Evolutionary conservation across 2,797 vertebrate species (phyloP).

Genomic region (Cottoperca gobio): DNA sequence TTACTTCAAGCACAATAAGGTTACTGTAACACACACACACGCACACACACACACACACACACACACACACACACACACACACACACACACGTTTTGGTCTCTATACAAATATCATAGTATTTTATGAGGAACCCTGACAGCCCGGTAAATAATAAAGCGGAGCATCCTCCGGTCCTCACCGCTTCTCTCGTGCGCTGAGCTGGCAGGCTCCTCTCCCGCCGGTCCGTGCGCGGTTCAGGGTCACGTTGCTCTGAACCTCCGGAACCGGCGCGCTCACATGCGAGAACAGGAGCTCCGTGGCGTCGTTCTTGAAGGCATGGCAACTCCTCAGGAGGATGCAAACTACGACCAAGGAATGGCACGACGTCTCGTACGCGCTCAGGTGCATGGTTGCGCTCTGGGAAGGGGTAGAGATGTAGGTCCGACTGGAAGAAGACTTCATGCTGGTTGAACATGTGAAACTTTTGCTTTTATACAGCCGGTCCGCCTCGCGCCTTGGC

Average conservation of each 20-base stretch:
- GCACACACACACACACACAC: neutral
- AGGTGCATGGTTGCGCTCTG: conserved; percentile 84
- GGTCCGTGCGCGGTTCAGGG: conserved; percentile 92
- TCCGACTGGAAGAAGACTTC: neutral
- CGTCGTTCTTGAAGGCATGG: conserved; percentile 92
- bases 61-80: neutral
- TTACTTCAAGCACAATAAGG: neutral
- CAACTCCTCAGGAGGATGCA: conserved; percentile 89
- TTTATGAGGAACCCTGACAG: neutral
- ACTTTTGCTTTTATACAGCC: conserved; percentile 60
- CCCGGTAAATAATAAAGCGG: neutral
- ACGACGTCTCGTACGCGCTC: conserved; percentile 79
- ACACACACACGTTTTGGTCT: no score
- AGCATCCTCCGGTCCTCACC: conserved; percentile 79
- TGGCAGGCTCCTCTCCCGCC: conserved; percentile 88
- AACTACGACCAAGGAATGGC: conserved; percentile 85
- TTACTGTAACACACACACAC: neutral
- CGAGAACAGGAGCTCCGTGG: conserved; percentile 92
- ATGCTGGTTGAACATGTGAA: neutral
- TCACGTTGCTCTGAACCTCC: conserved; percentile 87
- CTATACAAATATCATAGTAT: neutral
- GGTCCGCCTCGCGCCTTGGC: conserved; percentile 81
- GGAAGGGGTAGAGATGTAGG: neutral
- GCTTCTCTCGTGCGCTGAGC: conserved; percentile 82
- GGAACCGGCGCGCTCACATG: conserved; percentile 83